Evolutionary conservation across 2,797 vertebrate species (phyloP), one percentile per base, ranked within the genome.

Genomic region (Malacoctenus gilli): DNA sequence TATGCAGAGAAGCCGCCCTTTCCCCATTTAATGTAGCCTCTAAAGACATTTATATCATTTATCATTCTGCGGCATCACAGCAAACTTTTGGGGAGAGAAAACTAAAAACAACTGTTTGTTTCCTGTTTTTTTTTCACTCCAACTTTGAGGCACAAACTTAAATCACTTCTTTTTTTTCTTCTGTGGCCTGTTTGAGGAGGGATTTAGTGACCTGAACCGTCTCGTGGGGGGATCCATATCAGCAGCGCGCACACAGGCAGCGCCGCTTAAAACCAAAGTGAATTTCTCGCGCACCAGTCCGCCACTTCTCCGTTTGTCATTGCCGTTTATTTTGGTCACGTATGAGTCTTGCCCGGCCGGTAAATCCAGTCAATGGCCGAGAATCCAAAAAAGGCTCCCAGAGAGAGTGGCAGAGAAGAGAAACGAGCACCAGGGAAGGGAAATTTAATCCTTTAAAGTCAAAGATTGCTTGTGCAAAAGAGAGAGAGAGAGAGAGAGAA

Each of bases 11-110:
- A 41, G 20, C 54, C 56, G 72, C 68, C 80, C 59, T 83, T 84
- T 87, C 82, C 75, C 78, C 78, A 72, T 87, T 88, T 86, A 80
- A 82, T 86, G 83, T 82, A 72, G 77, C 57, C 80, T 78, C 80
- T 37, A 30, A 70, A 86, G 81, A 78, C 79, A 75, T 87, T 81
- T 68, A 50, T 82, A 75, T 73, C 64, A 86, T 87, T 82, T 76
- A 82, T 87, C 85, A 79, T 85, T 80, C 64, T 43, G 68, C 62
- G 77, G 57, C 52, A 7, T 66, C 68, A 71, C 68, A 83, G 83
- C 72, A 59, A 58, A 80, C 48, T 20, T 51, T 67, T 65, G 56
- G 53, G 59, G 36, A 54, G 44, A 23, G 50, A 34, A 46, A 21
- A 48, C 61, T 80, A 70, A 72, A 68, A 77, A 34, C 19, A 28